Base-by-base conservation (phyloP, 2,888 invertebrate genomes). In the Xestobium rufovillosum region DNA sequence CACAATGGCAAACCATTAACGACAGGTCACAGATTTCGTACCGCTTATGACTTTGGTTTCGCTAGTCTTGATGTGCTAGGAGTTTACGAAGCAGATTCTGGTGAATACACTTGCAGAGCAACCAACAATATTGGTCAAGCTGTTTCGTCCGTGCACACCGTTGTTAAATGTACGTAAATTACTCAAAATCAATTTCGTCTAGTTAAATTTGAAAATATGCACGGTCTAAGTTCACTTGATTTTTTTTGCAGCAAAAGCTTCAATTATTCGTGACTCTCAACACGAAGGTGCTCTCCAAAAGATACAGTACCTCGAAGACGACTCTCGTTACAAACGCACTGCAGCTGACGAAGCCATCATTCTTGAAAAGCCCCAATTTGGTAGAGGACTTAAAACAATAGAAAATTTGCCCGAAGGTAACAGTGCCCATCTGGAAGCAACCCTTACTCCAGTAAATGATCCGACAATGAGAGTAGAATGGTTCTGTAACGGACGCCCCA, bases 401-500 rank as follows among this genome's bases (percentile, higher is more conserved):
- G 87, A 83, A 48, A 82, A 84, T 54, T 75, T 89, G 10, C 74
- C 83, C 8, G 95, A 96, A 69, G 92, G 92, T 13, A 75, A 77
- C 42, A 84, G 84, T 35, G 86, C 90, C 38, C 95, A 95, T 64
- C 70, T 96, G 51, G 95, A 95, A 68, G 92, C 92, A 1, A 94
- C 94, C 3, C 70, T 98, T 17, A 90, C 92, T 1, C 98, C 98
- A 0, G 89, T 96, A 23, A 95, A 96, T 56, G 98, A 98, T 65
- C 94, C 97, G 3, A 92, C 92, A 4, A 96, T 98, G 96, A 82
- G 83, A 49, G 92, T 98, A 6, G 96, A 97, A 69, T 98, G 97
- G 98, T 95, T 80, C 69, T 86, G 90, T 64, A 91, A 98, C 67
- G 96, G 94, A 34, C 76, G 83, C 55, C 94, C 95, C 2, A 80